Evolutionary conservation across 1,140 invertebrate species (phyloP).

Genomic region (Melipona quadrifasciata): DNA sequence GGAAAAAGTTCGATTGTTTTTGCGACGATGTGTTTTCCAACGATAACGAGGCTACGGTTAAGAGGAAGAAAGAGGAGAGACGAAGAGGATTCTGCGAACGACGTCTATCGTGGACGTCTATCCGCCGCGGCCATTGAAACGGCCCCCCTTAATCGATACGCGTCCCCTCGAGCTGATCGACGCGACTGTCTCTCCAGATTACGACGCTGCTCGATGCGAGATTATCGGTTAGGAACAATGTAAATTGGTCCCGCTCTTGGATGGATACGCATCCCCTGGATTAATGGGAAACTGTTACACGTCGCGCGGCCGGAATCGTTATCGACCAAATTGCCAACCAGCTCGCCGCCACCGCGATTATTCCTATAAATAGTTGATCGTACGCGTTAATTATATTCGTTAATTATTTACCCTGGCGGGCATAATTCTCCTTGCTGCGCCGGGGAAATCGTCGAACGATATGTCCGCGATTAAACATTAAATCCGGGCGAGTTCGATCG

Average conservation of each 20-base stretch:
- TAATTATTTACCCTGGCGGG: not conserved
- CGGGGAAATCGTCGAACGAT: not conserved
- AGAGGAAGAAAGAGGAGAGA: conserved; percentile 3
- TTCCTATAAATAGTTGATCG: not conserved
- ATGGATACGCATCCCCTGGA: conserved; percentile 30
- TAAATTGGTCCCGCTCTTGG: conserved; percentile 46
- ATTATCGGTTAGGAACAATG: conserved; percentile 52
- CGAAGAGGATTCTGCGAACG: conserved; percentile 26
- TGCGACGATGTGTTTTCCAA: not conserved
- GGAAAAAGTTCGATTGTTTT: no score
- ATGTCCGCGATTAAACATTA: not conserved
- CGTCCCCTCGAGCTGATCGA: conserved; percentile 45
- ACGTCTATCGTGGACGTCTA: conserved; percentile 37
- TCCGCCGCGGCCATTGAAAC: conserved; percentile 38
- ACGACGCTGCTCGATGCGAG: conserved; percentile 32
- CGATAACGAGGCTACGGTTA: not conserved
- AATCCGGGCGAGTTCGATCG: not conserved
- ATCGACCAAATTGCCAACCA: conserved; percentile 11
- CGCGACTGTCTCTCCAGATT: conserved; percentile 38
- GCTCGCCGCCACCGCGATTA: conserved; percentile 2
- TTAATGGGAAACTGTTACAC: conserved; percentile 36
- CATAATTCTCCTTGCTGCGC: not conserved
- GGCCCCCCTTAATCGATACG: conserved; percentile 54
- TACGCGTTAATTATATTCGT: not conserved
- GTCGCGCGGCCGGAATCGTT: not conserved